Percentiles rank a stretch among this genome's conserved stretches.
Conservation (phyloP, 2,797 vertebrate species). For the Coilia nasus region DNA sequence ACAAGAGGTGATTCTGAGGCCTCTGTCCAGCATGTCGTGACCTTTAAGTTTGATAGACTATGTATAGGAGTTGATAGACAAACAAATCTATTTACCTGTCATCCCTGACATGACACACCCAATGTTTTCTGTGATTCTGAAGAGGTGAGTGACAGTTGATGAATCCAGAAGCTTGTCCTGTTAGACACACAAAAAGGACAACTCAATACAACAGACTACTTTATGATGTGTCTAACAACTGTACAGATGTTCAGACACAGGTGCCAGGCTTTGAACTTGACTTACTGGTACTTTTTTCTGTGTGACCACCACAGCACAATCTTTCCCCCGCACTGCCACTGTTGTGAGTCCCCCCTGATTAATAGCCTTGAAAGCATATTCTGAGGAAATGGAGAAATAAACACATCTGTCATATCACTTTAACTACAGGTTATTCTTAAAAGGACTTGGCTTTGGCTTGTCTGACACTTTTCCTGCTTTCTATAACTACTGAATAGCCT, state of each 20-base stretch:
- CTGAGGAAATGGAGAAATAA: slow-evolving; percentile 64
- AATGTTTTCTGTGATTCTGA: slow-evolving; percentile 97
- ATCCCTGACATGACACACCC: slow-evolving; percentile 99
- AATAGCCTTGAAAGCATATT: slow-evolving; percentile 99
- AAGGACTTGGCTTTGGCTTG: background rate
- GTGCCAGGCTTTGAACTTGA: background rate
- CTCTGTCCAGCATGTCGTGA: background rate
- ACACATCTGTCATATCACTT: background rate
- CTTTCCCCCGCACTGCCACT: slow-evolving; percentile 95
- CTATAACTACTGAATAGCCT: no score
- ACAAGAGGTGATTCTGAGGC: background rate
- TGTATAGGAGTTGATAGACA: background rate
- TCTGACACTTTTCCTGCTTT: no score
- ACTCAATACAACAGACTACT: background rate
- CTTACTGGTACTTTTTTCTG: slow-evolving; percentile 99
- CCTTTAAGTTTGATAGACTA: background rate
- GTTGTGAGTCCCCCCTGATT: slow-evolving; percentile 98
- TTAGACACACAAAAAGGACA: background rate
- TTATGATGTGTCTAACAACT: background rate
- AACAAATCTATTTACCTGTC: slow-evolving; percentile 80
- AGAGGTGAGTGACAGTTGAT: slow-evolving; percentile 94
- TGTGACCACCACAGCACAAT: slow-evolving; percentile 95
- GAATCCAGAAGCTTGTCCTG: slow-evolving; percentile 96
- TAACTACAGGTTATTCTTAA: background rate
- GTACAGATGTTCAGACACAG: background rate